Evolutionary conservation across 2,797 vertebrate species (phyloP).

Genomic region (Danio aesculapii): DNA sequence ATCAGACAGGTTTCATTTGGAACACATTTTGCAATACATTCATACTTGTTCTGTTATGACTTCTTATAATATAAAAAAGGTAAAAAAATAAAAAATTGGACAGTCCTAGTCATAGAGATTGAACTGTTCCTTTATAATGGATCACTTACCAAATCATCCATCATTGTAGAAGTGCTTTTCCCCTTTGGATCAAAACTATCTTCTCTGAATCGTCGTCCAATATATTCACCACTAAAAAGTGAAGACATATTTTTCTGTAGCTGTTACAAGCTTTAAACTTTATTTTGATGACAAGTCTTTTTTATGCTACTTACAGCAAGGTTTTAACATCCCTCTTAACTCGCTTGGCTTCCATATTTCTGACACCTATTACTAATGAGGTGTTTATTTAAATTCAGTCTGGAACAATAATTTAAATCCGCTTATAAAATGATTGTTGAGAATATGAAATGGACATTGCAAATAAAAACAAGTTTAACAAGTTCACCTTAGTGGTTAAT

Average conservation of each 20-base stretch:
- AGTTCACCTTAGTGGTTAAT: constrained; percentile 22
- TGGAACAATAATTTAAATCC: constrained; percentile 14
- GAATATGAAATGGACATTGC: neutral
- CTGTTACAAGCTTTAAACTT: neutral
- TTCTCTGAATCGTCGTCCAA: constrained; percentile 86
- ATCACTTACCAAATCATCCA: constrained; percentile 86
- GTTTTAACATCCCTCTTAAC: constrained; percentile 73
- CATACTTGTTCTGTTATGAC: too few relatives aligned
- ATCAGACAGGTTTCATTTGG: constrained; percentile 17
- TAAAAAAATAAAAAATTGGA: too few relatives aligned
- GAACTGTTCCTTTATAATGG: neutral
- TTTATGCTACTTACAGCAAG: constrained; percentile 74
- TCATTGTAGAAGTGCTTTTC: constrained; percentile 75
- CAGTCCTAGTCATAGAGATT: neutral
- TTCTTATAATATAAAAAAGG: neutral
- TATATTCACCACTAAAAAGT: constrained; percentile 80
- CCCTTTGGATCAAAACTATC: constrained; percentile 88
- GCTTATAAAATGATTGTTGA: neutral
- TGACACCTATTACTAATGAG: constrained; percentile 4
- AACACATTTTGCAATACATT: constrained; percentile 7
- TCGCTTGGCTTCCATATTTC: constrained; percentile 72
- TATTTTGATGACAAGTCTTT: neutral
- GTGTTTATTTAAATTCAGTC: constrained; percentile 38
- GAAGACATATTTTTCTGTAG: neutral
- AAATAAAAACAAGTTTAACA: neutral